Evolutionary conservation across 1,140 invertebrate species (phyloP).

Genomic region (Heterodera carotae): DNA sequence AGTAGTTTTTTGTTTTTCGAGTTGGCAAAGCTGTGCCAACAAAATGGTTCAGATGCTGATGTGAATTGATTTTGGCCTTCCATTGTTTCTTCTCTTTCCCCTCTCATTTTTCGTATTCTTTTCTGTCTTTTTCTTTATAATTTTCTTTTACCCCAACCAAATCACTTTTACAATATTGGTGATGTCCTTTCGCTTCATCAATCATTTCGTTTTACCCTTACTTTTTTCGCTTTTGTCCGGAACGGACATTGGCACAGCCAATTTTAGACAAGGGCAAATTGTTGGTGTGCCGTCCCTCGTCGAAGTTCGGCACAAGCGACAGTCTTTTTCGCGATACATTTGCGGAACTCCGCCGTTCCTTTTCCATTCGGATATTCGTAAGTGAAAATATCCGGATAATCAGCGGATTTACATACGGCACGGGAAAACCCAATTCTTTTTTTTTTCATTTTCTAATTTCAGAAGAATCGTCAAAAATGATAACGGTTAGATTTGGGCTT

Average conservation of each 20-base stretch:
- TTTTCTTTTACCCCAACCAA: not conserved
- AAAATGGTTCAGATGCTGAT: not conserved
- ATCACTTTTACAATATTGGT: not conserved
- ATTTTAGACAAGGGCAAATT: not conserved
- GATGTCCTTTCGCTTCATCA: not conserved
- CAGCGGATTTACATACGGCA: no score
- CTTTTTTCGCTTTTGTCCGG: not conserved
- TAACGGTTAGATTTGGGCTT: not conserved
- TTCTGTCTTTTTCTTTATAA: not conserved
- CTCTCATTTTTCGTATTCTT: not conserved
- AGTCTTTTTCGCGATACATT: constrained; percentile 25
- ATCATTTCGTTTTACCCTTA: not conserved
- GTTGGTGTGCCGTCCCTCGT: not conserved
- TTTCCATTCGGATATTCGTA: constrained; percentile 27
- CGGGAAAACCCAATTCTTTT: not conserved
- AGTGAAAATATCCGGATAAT: not conserved
- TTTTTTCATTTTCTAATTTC: not conserved
- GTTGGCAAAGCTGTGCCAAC: not conserved
- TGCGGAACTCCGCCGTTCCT: constrained; percentile 28
- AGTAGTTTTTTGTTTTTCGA: no score
- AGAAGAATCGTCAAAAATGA: not conserved
- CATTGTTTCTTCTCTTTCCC: no score
- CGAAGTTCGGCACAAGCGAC: constrained; percentile 8
- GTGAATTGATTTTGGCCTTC: no score
- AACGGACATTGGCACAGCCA: not conserved